These are phyloP conservation scores for Andricus curvator DNA, from an alignment of 2,888 invertebrate species.

Conservation along the genomic window DNA sequence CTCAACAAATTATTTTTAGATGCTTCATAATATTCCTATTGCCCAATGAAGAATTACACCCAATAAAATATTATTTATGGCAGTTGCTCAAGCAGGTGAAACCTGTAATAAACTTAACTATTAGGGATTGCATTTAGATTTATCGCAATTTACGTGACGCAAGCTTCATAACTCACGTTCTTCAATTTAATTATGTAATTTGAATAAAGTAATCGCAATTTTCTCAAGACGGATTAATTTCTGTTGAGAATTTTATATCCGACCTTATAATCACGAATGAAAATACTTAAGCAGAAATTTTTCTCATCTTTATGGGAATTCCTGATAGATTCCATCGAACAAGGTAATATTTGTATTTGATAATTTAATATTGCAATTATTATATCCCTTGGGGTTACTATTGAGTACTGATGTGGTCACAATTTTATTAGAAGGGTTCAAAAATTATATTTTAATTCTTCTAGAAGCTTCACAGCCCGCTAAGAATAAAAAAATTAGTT, in stretches of 20 bases:
- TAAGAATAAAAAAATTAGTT: too few relatives aligned
- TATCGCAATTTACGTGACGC: slow-evolving; percentile 13
- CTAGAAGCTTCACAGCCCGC: too few relatives aligned
- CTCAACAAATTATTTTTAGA: not conserved
- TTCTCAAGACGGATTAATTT: slow-evolving; percentile 14
- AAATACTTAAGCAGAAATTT: not conserved
- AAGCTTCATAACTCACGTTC: slow-evolving; percentile 6
- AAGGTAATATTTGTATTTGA: not conserved
- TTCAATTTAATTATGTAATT: slow-evolving; percentile 21
- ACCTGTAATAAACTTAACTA: slow-evolving; percentile 16
- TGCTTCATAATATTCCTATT: not conserved
- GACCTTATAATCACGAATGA: not conserved
- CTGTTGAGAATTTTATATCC: not conserved
- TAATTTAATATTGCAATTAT: too few relatives aligned
- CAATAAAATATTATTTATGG: slow-evolving; percentile 35
- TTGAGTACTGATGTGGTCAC: too few relatives aligned
- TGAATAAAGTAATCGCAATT: slow-evolving; percentile 24
- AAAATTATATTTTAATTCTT: too few relatives aligned
- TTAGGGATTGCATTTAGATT: slow-evolving; percentile 26
- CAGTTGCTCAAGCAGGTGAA: slow-evolving; percentile 29
- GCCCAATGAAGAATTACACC: slow-evolving; percentile 10
- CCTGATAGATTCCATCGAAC: not conserved
- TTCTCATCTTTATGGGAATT: not conserved
- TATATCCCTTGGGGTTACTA: not conserved
- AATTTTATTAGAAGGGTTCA: too few relatives aligned